phyloP scores from a whole-genome alignment of 2,113 vertebrate genomes.

The Fukomys damarensis region DNA sequence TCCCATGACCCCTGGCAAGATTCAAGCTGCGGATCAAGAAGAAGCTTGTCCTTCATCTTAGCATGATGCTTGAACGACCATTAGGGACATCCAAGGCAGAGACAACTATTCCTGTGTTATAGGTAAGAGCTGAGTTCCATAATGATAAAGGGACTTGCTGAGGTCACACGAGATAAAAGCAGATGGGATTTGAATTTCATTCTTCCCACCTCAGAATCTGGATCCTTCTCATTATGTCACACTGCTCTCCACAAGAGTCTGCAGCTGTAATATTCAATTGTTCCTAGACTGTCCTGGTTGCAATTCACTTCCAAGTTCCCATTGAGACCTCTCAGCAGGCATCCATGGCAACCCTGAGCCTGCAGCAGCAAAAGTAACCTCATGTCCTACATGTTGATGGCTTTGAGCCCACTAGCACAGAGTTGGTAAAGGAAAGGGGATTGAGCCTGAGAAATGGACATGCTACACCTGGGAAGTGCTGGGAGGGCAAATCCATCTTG shows the following conservation, averaged over 20 bases:
- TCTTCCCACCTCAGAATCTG: neutral
- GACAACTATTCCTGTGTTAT: neutral
- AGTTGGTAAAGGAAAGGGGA: neutral
- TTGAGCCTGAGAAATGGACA: neutral
- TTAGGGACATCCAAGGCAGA: neutral
- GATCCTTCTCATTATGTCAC: neutral
- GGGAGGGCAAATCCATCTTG: neutral
- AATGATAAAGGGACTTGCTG: neutral
- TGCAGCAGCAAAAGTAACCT: neutral
- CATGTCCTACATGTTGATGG: neutral
- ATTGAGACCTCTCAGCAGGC: constrained; percentile 2
- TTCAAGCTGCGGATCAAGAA: neutral
- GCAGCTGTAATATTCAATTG: neutral
- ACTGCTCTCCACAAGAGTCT: neutral
- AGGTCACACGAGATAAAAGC: neutral
- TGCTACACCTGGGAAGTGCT: neutral
- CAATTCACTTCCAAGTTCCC: neutral
- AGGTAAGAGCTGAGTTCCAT: neutral
- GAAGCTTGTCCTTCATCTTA: neutral
- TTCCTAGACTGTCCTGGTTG: neutral
- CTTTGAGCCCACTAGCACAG: neutral
- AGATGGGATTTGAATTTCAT: neutral
- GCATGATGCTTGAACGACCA: neutral
- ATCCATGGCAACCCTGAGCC: neutral
- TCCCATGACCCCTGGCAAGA: neutral